Evolutionary conservation across 2,888 invertebrate genomes (phyloP), one percentile per base, ranked within the genome.

Genomic region (Yponomeuta malinellus): DNA sequence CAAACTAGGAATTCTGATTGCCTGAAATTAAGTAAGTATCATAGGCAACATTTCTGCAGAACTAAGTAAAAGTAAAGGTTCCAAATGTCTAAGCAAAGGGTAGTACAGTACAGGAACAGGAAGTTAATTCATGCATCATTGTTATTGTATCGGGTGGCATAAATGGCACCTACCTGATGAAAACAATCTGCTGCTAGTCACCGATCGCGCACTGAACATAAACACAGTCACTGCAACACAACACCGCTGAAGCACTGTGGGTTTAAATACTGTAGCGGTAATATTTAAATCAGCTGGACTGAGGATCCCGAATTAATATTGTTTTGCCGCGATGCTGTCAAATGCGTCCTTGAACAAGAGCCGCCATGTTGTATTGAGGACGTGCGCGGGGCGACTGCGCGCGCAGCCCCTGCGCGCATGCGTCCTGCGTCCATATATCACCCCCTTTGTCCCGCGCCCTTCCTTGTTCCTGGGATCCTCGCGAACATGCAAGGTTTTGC

Each of bases 361-460:
- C 78, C 90, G 88, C 89, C 90, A 88, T 89, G 86, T 87, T 87
- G 84, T 78, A 83, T 85, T 81, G 82, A 82, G 85, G 85, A 86
- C 87, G 84, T 83, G 86, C 91, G 90, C 89, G 88, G 88, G 88
- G 84, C 88, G 88, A 91, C 91, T 91, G 72, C 72, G 72, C 72
- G 84, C 81, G 79, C 83, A 86, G 83, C 85, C 83, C 87, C 79
- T 76, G 74, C 72, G 75, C 75, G 72, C 86, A 84, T 84, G 90
- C 88, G 88, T 81, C 76, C 75, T 86, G 68, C 68, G 33, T 10
- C 33, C 68, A 23, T 33, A 70, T 70, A 70, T 63, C 33, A 23
- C 87, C 87, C 86, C 80, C 71, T 70, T 63, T 83, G 81, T 81
- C 82, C 79, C 80, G 71, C 77, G 76, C 77, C 74, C 76, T 74